Evolutionary conservation across 1,140 invertebrate genomes (phyloP).

Genomic region (Lineus longissimus): DNA sequence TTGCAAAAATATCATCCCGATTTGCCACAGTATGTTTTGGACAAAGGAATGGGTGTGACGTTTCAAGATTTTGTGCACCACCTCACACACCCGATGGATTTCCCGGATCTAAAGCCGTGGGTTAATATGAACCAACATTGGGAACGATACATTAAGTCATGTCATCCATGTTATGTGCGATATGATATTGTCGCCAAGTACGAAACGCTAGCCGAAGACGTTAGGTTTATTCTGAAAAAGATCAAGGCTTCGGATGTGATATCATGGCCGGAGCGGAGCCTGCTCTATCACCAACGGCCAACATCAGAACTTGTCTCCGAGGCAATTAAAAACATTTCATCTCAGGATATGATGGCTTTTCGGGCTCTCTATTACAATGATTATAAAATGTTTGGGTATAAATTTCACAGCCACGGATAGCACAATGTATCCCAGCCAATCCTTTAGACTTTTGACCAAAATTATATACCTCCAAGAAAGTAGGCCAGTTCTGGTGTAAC

Average conservation of each 20-base stretch:
- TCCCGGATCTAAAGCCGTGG: conserved; percentile 46
- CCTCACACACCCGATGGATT: conserved; percentile 59
- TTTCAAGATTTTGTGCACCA: conserved; percentile 84
- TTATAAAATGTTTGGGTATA: conserved; percentile 6
- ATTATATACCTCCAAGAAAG: no score
- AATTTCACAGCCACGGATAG: background rate
- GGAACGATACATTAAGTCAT: conserved; percentile 75
- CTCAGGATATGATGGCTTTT: background rate
- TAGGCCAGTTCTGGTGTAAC: no score
- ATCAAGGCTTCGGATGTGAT: conserved; percentile 24
- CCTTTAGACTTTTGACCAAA: no score
- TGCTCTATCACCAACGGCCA: background rate
- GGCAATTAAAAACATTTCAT: background rate
- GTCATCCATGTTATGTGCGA: conserved; percentile 79
- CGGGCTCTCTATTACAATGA: background rate
- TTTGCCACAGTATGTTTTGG: conserved; percentile 67
- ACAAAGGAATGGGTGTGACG: conserved; percentile 75
- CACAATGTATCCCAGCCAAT: no score
- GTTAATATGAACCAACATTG: conserved; percentile 75
- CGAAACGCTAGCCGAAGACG: conserved; percentile 71
- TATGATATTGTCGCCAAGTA: conserved; percentile 91
- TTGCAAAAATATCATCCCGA: conserved; percentile 71
- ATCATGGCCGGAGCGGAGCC: conserved; percentile 22
- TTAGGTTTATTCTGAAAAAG: conserved; percentile 28
- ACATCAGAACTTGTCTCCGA: background rate